phyloP scores from a whole-genome alignment of 1,140 invertebrate species.

The Reticulitermes speratus region DNA sequence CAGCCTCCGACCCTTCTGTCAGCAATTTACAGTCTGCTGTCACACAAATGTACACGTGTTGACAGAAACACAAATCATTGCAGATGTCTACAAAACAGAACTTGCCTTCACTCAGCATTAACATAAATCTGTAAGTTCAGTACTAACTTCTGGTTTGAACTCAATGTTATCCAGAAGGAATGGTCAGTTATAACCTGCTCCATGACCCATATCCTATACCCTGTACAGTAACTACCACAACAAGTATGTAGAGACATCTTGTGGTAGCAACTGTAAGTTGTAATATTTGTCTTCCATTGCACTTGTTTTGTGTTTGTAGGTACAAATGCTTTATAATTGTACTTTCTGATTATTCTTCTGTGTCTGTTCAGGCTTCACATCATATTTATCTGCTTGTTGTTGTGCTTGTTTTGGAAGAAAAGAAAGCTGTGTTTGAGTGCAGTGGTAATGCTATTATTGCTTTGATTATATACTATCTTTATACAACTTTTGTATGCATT shows the following conservation, averaged over 20 bases:
- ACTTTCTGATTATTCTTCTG: neutral
- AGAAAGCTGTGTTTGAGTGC: neutral
- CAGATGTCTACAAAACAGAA: too few species aligned
- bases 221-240: neutral
- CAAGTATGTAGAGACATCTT: neutral
- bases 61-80: too few species aligned
- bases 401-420: neutral
- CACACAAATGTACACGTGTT: too few species aligned
- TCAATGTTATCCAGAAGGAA: neutral
- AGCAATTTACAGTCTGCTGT: too few species aligned
- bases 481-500: neutral
- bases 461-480: neutral
- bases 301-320: neutral
- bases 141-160: neutral
- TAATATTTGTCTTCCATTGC: neutral
- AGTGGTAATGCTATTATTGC: neutral
- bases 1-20: too few species aligned
- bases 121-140: neutral
- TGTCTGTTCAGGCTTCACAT: neutral
- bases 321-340: neutral
- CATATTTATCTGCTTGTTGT: neutral
- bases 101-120: too few species aligned
- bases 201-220: neutral
- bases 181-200: neutral
- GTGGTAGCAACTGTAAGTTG: neutral